These are phyloP conservation scores for Zalophus californianus DNA, from an alignment of 2,797 vertebrate genomes.

Conservation along the genomic window DNA sequence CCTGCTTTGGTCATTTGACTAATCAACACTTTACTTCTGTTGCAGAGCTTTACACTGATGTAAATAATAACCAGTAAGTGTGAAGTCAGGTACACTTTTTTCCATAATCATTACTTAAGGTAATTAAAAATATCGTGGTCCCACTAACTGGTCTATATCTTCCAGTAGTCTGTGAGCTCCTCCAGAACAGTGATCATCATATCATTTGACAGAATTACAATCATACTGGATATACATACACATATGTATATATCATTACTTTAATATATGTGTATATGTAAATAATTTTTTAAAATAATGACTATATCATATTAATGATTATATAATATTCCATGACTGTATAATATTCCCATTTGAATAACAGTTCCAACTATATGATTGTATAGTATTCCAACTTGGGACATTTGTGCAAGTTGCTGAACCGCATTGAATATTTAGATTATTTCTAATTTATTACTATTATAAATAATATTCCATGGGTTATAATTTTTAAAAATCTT, in stretches of 20 bases:
- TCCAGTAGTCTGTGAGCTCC: neutral
- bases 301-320: neutral
- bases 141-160: neutral
- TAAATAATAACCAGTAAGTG: constrained; percentile 8
- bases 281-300: neutral
- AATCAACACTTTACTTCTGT: neutral
- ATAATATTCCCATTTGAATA: neutral
- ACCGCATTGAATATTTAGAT: constrained; percentile 37
- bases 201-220: constrained; percentile 27
- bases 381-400: neutral
- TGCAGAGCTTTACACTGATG: neutral
- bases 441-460: neutral
- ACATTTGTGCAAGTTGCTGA: neutral
- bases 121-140: constrained; percentile 20
- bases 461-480: neutral
- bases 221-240: neutral
- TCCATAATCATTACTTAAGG: neutral
- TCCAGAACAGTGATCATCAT: neutral
- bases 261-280: neutral
- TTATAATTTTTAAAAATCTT: neutral
- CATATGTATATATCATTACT: neutral
- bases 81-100: neutral
- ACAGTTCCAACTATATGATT: neutral
- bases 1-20: neutral
- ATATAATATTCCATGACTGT: neutral